Evolutionary conservation across 2,113 vertebrate species (phyloP).

Genomic region (Eleginops maclovinus): DNA sequence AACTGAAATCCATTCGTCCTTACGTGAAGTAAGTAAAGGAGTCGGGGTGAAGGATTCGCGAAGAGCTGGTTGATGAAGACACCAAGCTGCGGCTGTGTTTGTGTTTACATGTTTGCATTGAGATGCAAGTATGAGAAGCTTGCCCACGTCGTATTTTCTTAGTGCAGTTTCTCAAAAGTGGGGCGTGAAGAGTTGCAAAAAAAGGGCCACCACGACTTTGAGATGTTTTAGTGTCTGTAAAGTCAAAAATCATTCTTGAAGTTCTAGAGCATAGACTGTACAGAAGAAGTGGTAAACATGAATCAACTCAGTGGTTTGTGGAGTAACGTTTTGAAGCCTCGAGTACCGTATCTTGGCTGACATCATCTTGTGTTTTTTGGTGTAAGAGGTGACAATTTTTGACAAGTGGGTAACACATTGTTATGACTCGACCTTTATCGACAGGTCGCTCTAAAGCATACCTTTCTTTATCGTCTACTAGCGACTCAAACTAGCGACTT

Average conservation of each 20-base stretch:
- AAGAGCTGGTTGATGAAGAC: conserved; percentile 51
- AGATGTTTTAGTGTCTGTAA: conserved; percentile 36
- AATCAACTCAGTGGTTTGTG: no score
- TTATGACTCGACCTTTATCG: no score
- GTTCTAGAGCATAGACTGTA: conserved; percentile 40
- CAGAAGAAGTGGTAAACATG: no score
- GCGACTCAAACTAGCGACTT: no score
- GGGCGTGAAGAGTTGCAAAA: conserved; percentile 33
- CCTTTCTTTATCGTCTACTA: no score
- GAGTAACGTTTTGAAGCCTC: no score
- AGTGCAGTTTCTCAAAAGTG: conserved; percentile 43
- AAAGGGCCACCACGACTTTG: conserved; percentile 25
- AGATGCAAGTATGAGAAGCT: conserved; percentile 51
- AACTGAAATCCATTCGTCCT: conserved; percentile 34
- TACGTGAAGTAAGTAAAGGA: conserved; percentile 34
- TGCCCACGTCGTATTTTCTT: conserved; percentile 60
- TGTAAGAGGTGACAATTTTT: no score
- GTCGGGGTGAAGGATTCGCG: conserved; percentile 28
- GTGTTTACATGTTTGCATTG: conserved; percentile 80
- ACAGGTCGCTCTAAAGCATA: no score
- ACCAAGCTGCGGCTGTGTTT: conserved; percentile 56
- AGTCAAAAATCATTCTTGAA: conserved; percentile 44
- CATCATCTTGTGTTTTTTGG: no score
- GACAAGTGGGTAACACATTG: no score
- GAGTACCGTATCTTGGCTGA: no score